Conservation (phyloP, 2,888 invertebrate genomes). For the Melanotus villosus region DNA sequence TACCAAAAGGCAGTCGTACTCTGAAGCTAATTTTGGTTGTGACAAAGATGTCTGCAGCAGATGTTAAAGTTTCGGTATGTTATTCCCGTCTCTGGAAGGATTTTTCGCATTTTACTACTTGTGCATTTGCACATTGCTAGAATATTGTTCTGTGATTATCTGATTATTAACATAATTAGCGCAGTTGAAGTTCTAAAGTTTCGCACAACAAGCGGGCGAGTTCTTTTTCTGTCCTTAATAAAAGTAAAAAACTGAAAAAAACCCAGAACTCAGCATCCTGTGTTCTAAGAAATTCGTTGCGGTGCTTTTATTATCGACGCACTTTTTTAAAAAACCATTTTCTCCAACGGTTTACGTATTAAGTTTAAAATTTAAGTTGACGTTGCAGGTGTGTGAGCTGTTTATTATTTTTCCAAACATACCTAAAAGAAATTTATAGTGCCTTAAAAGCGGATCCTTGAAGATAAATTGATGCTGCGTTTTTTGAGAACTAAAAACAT, state of each 20-base stretch:
- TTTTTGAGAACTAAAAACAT: too few relatives aligned
- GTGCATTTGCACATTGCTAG: neutral
- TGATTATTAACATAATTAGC: neutral
- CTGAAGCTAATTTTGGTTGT: constrained; percentile 46
- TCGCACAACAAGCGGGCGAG: neutral
- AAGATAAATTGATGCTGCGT: neutral
- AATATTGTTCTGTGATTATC: neutral
- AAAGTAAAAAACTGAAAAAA: constrained; percentile 13
- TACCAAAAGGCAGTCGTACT: constrained; percentile 50
- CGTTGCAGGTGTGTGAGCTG: constrained; percentile 1
- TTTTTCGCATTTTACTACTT: constrained; percentile 29
- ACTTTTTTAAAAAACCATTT: constrained; percentile 6
- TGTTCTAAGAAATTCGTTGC: constrained; percentile 13
- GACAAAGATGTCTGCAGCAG: constrained; percentile 46
- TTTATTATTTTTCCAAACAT: neutral
- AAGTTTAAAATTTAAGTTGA: constrained; percentile 1
- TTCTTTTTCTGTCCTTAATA: neutral
- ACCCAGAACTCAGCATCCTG: too few relatives aligned
- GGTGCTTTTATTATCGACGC: neutral
- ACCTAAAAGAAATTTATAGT: neutral
- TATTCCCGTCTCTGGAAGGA: constrained; percentile 10
- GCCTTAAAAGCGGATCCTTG: neutral
- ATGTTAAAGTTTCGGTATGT: constrained; percentile 38
- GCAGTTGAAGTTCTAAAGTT: neutral
- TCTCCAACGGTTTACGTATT: constrained; percentile 4